Evolutionary conservation across 2,113 vertebrate genomes (phyloP).

Genomic region (Sphaerodactylus townsendi): DNA sequence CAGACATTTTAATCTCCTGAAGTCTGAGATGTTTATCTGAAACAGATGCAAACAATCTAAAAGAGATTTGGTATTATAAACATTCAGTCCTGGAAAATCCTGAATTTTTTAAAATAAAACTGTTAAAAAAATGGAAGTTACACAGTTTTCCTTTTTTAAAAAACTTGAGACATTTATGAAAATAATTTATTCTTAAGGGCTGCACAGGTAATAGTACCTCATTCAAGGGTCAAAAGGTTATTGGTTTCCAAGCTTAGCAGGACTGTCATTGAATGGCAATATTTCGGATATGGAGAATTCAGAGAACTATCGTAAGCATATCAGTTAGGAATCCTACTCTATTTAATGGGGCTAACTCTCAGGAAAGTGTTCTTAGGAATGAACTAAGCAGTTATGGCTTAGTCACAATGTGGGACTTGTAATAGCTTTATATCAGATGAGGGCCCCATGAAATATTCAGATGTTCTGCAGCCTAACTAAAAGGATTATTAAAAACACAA

Average conservation of each 20-base stretch:
- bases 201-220: not conserved
- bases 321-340: not conserved
- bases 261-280: too few relatives aligned
- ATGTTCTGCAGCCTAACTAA: too few relatives aligned
- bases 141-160: not conserved
- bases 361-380: not conserved
- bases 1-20: not conserved
- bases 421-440: too few relatives aligned
- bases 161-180: not conserved
- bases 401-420: not conserved
- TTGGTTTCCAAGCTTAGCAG: not conserved
- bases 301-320: too few relatives aligned
- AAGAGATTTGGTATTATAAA: not conserved
- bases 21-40: not conserved
- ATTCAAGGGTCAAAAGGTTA: not conserved
- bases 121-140: not conserved
- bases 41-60: not conserved
- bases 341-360: not conserved
- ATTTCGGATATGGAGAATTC: too few relatives aligned
- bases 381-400: not conserved
- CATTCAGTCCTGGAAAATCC: not conserved
- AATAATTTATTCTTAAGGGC: not conserved
- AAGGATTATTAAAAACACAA: too few relatives aligned
- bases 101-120: not conserved
- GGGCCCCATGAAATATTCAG: too few relatives aligned